Evolutionary conservation across 2,797 vertebrate species (phyloP), one percentile per base, ranked within the genome.

Genomic region (Semaprochilodus insignis): DNA sequence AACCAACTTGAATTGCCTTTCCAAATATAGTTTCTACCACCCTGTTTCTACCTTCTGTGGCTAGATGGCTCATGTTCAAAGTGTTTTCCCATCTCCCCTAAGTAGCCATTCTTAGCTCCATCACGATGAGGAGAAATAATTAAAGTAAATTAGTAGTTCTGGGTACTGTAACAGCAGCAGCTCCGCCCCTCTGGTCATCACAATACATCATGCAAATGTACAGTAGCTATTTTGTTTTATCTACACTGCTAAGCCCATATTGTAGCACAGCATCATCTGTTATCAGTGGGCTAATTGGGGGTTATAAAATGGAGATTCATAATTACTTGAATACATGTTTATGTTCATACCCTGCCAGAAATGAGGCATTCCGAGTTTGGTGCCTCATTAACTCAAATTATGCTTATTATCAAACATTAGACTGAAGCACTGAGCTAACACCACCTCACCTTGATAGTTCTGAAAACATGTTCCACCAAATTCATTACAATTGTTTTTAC

Each of bases 311-410:
- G 59, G 36, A 67, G 79, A 80, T 80, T 83, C 66, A 44, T 77
- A 83, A 83, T 69, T 73, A 82, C 77, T 74, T 76, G 62, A 84
- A 84, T 76, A 76, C 23, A 27, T 82, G 79, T 78, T 81, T 83
- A 74, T 83, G 62, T 60, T 55, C 63, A 19, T 72, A 84, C 55
- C 36, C 72, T 75, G 63, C 72, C 63, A 77, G 80, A 75, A 77
- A 71, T 59, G 6, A 80, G 60, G 51, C 60, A 54, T 83, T 81
- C 57, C 51, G 54, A 75, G 44, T 62, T 75, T 86, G 59, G 60
- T 76, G 82, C 34, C 78, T 60, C 76, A 78, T 83, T 83, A 74
- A 57, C 51, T 63, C 31, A 81, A 83, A 81, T 74, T 57, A 78
- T 74, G 69, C 54, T 73, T 62, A 81, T 74, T 78, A 82, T 51